Evolutionary conservation across 1,140 invertebrate genomes (phyloP).

Genomic region (Amphibalanus amphitrite): DNA sequence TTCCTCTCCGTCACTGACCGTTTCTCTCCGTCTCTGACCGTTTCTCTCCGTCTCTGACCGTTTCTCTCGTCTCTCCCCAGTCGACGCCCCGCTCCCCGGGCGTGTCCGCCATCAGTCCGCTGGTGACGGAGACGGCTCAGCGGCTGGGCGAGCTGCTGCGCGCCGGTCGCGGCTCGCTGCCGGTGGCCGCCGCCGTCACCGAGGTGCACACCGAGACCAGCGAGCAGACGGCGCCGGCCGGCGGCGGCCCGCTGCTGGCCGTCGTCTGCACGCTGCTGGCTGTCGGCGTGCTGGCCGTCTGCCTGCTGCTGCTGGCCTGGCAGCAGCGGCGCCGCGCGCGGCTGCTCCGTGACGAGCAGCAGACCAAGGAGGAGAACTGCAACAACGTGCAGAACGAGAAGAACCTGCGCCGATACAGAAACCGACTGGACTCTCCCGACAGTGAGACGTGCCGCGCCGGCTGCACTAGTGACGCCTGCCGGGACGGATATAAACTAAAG

Average conservation of each 20-base stretch:
- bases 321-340: conserved; percentile 27
- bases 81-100: conserved; percentile 5
- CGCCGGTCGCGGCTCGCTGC: conserved; percentile 37
- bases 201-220: conserved; percentile 27
- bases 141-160: conserved; percentile 16
- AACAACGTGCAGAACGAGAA: conserved; percentile 80
- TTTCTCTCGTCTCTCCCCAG: conserved; percentile 6
- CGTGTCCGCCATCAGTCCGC: conserved; percentile 15
- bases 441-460: conserved; percentile 3
- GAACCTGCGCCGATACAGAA: conserved; percentile 44
- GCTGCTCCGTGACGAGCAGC: conserved; percentile 26
- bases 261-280: conserved; percentile 41
- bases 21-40: not conserved
- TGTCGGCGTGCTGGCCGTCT: conserved; percentile 44
- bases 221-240: conserved; percentile 30
- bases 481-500: conserved; percentile 4
- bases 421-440: conserved; percentile 21
- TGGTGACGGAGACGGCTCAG: conserved; percentile 14
- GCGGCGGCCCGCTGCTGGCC: conserved; percentile 30
- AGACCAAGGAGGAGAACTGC: conserved; percentile 43
- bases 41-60: conserved; percentile 16
- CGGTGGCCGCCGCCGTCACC: conserved; percentile 41
- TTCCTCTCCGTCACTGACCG: too few species aligned
- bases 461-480: not conserved
- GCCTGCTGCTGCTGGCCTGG: conserved; percentile 29